Evolutionary conservation across 1,140 invertebrate genomes (phyloP).

Genomic region (Ditylenchus dipsaci): DNA sequence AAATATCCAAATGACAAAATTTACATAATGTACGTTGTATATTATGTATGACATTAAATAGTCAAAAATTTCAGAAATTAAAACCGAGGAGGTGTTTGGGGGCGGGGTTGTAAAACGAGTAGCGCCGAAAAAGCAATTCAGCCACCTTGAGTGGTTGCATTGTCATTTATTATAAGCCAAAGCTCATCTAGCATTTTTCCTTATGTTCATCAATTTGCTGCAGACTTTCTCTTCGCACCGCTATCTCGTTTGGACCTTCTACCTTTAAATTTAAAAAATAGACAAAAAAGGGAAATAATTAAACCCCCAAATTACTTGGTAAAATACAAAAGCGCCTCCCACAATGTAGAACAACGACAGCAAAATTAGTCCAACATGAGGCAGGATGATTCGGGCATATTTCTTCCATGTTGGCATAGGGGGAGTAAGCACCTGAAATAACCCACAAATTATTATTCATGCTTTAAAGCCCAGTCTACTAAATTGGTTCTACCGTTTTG

Average conservation of each 20-base stretch:
- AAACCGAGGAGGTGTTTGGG: not conserved
- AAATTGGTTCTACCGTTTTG: not conserved
- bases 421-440: slow-evolving; percentile 16
- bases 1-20: not conserved
- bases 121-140: not conserved
- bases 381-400: slow-evolving; percentile 41
- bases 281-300: too few species aligned
- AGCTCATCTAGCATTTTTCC: slow-evolving; percentile 34
- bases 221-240: slow-evolving; percentile 34
- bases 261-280: slow-evolving; percentile 1
- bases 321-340: slow-evolving; percentile 48
- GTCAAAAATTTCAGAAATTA: too few species aligned
- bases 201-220: slow-evolving; percentile 33
- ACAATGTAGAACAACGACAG: slow-evolving; percentile 40
- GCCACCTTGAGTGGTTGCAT: slow-evolving; percentile 8
- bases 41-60: too few species aligned
- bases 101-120: not conserved
- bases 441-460: not conserved
- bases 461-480: not conserved
- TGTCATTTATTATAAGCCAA: slow-evolving; percentile 34
- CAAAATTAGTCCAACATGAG: slow-evolving; percentile 45
- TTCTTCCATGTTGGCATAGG: slow-evolving; percentile 45
- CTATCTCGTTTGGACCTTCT: slow-evolving; percentile 43
- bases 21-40: not conserved
- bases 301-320: slow-evolving; percentile 21